Evolutionary conservation across 2,888 invertebrate species (phyloP), one percentile per base, ranked within the genome.

Genomic region (Idaea dimidiata): DNA sequence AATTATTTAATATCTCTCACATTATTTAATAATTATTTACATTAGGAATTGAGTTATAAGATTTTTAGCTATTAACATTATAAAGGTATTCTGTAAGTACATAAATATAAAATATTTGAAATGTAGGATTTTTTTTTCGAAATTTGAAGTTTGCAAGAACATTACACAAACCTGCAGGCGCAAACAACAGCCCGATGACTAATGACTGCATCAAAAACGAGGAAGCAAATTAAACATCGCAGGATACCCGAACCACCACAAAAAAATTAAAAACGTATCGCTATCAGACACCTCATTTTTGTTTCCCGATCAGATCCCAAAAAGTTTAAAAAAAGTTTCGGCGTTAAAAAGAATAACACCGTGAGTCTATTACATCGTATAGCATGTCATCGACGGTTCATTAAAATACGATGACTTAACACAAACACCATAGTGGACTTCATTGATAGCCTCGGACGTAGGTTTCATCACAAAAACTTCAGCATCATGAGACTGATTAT

Each of bases 321-420:
- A 84, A 86, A 83, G 77, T 73, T 71, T 66, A 68, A 77, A 84
- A 89, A 89, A 90, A 91, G 89, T 87, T 84, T 87, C 87, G 86
- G 85, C 86, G 87, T 87, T 88, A 89, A 91, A 91, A 91, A 89
- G 90, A 90, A 91, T 88, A 88, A 87, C 88, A 84, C 84, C 80
- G 86, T 79, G 84, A 88, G 89, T 91, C 91, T 89, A 91, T 92
- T 91, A 91, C 88, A 24, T 84, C 83, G 88, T 91, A 88, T 86
- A 84, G 91, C 92, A 88, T 91, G 92, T 92, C 92, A 92, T 92
- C 91, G 90, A 85, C 82, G 87, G 86, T 91, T 92, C 92, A 92
- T 92, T 92, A 92, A 92, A 92, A 92, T 86, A 77, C 89, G 90
- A 92, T 92, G 92, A 92, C 92, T 92, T 84, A 84, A 90, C 92